Base-by-base conservation (phyloP, 2,888 invertebrate species). In the Hypomecis atomaria region DNA sequence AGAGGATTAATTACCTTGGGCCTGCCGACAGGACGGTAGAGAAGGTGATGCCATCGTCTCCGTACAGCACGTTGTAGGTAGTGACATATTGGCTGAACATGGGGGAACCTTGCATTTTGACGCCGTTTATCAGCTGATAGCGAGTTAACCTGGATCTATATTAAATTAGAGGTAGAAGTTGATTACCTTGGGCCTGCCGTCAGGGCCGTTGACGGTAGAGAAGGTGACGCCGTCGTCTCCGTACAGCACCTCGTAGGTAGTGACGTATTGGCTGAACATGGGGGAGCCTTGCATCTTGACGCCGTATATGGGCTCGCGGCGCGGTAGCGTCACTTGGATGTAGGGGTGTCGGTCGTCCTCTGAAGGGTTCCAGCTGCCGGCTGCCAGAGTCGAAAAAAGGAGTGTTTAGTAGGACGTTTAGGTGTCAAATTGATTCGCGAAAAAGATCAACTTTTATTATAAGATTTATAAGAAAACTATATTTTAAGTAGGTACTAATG, bases 81-180 rank as follows among this genome's bases (percentile, higher is more conserved):
- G 96, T 96, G 43, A 98, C 96, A 83, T 95, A 97, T 78, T 96
- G 94, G 71, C 96, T 94, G 66, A 94, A 94, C 4, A 94, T 78
- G 0, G 95, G 94, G 80, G 94, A 95, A 13, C 97, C 97, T 76
- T 95, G 95, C 70, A 96, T 84, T 8, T 94, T 86, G 0, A 97
- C 91, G 0, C 97, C 97, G 78, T 96, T 97, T 23, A 98, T 83
- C 0, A 96, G 95, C 76, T 95, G 94, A 4, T 94, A 90, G 8
- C 88, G 88, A 0, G 94, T 94, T 44, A 98, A 96, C 89, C 85
- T 96, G 94, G 65, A 97, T 86, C 10, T 40, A 56, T 23, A 23
- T 23, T 23, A 1, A n/a, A n/a, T n/a, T n/a, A n/a, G n/a, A 44
- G 13, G 6, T 13, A 33, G 9, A 9, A 33, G 10, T 23, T 0